Percentiles rank a stretch among this genome's conserved stretches.
These are phyloP conservation scores for Synanthedon vespiformis DNA, from an alignment of 2,888 invertebrate species.

Conservation along the genomic window DNA sequence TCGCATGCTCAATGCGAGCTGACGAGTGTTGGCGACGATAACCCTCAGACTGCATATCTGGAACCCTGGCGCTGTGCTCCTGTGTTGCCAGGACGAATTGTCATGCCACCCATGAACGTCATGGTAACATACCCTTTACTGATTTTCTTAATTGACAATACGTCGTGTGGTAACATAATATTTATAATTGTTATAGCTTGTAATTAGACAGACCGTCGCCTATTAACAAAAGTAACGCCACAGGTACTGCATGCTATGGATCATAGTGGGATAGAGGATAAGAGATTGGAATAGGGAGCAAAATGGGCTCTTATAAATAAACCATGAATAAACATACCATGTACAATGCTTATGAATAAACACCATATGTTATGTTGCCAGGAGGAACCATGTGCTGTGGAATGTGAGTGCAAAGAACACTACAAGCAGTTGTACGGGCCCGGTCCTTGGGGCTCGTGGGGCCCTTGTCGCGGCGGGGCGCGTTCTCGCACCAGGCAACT, in stretches of 20 bases:
- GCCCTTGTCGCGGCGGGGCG: conserved; percentile 51
- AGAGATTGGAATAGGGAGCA: too few species aligned
- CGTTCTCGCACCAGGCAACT: conserved; percentile 52
- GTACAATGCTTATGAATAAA: too few species aligned
- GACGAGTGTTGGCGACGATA: conserved; percentile 28
- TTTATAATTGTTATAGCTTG: too few species aligned
- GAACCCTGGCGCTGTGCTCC: conserved; percentile 57
- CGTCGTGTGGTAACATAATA: too few species aligned
- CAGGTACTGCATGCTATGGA: too few species aligned
- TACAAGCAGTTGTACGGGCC: conserved; percentile 38
- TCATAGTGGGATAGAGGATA: too few species aligned
- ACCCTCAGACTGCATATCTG: conserved; percentile 28
- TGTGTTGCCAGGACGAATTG: conserved; percentile 50
- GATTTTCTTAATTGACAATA: too few species aligned
- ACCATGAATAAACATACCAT: too few species aligned
- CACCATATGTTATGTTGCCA: conserved; percentile 8
- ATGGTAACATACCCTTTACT: not conserved
- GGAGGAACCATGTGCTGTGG: conserved; percentile 47
- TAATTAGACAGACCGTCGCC: too few species aligned
- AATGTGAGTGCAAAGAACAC: conserved; percentile 43
- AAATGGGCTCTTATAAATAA: not conserved
- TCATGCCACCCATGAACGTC: conserved; percentile 29
- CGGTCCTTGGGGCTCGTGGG: conserved; percentile 59
- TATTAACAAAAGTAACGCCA: too few species aligned
- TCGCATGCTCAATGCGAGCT: conserved; percentile 53